Conservation (phyloP, 1,140 invertebrate species). For the Acromyrmex heyeri region DNA sequence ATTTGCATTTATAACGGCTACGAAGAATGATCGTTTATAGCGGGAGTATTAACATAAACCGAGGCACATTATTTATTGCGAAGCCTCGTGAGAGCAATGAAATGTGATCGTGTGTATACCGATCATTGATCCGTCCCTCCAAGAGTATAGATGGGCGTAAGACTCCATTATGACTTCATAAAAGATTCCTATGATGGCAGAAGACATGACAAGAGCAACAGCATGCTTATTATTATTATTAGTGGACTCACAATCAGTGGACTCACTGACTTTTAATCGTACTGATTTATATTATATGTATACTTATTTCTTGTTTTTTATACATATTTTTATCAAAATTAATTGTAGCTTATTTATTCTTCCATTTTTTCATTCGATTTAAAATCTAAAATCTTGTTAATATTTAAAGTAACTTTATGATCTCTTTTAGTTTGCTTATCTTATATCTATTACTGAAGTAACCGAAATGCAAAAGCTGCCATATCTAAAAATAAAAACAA, state of each 20-base stretch:
- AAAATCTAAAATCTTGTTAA: too few relatives aligned
- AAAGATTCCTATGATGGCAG: neutral
- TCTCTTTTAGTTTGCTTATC: neutral
- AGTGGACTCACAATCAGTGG: neutral
- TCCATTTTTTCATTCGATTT: neutral
- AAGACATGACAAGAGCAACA: neutral
- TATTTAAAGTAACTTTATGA: neutral
- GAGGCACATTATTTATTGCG: conserved; percentile 22
- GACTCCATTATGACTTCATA: neutral
- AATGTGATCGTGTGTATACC: neutral
- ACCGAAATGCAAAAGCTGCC: too few relatives aligned
- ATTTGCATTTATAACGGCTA: conserved; percentile 36
- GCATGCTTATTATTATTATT: neutral
- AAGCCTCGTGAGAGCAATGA: neutral
- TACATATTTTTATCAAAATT: neutral
- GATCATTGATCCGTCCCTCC: conserved; percentile 11
- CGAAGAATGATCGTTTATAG: conserved; percentile 17
- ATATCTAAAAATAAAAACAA: too few relatives aligned
- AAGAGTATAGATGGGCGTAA: neutral
- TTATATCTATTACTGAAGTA: too few relatives aligned
- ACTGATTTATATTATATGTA: neutral
- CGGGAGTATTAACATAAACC: conserved; percentile 33
- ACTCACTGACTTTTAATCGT: neutral
- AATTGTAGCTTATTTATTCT: neutral
- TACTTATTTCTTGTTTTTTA: neutral